Evolutionary conservation across 2,888 invertebrate genomes (phyloP), one percentile per base, ranked within the genome.

Genomic region (Aphrophora alni): DNA sequence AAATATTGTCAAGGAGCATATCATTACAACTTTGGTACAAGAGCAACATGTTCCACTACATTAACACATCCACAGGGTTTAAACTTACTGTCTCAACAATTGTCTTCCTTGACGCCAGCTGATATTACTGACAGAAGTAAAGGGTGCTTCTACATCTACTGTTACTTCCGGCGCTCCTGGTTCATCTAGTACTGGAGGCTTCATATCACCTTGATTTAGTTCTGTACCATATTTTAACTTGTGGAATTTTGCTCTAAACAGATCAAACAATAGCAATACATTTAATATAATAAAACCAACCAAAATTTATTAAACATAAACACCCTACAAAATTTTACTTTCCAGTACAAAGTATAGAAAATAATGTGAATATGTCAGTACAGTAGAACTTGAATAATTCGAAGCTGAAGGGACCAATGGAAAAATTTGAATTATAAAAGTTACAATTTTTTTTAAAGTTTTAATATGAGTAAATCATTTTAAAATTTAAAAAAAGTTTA

Each of bases 91-190:
- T 90, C 98, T 94, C 85, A 99, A 92, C 88, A 99, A 93, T 90
- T 98, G 98, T 84, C 98, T 92, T 78, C 98, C 98, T 90, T 98
- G 97, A 87, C 96, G 94, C 98, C 98, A 99, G 86, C 96, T 96
- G 83, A 96, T 95, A 87, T 96, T 95, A 87, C 95, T 95, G 78
- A 95, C 94, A n/a, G 95, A 91, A 85, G 93, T 92, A 86, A 93
- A 93, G 74, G 93, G 92, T 85, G 92, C 92, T 87, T 94, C 94
- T n/a, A 92, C 91, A 86, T 94, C 93, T 73, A 88, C 85, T 75
- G 85, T 86, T 68, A 89, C 87, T 84, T 91, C 90, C 74, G 90
- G 89, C 70, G 90, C 89, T 83, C 91, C 90, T 81, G 89, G 89
- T 86, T 94, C 95, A 80, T 94, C 93, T 84, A 90, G 88, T 17